Evolutionary conservation across 2,888 invertebrate species (phyloP).

Genomic region (Tortricodes alternella): DNA sequence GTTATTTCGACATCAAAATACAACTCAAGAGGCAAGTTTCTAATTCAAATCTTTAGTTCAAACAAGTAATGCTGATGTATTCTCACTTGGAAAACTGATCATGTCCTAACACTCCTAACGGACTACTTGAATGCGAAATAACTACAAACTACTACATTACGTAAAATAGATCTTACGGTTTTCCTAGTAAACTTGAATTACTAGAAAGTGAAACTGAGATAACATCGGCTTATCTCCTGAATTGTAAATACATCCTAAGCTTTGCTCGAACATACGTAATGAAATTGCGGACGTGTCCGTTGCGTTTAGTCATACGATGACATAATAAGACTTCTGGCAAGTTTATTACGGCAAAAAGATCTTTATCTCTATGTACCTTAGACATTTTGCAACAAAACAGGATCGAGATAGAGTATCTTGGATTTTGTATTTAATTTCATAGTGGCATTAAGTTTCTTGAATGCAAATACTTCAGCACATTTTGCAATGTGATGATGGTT

Average conservation of each 20-base stretch:
- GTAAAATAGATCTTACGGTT: conserved; percentile 9
- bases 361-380: no score
- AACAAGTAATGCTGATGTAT: background rate
- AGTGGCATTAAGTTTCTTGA: no score
- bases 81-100: background rate
- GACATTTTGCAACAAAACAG: no score
- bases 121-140: background rate
- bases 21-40: no score
- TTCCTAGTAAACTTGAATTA: conserved; percentile 15
- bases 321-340: no score
- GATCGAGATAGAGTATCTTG: no score
- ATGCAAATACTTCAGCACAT: no score
- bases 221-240: conserved; percentile 19
- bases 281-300: background rate
- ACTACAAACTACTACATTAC: conserved; percentile 16
- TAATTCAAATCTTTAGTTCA: background rate
- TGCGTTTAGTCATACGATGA: no score
- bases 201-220: conserved; percentile 24
- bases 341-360: no score
- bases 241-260: conserved; percentile 17
- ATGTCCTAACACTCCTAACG: background rate
- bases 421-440: no score
- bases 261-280: background rate
- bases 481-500: no score
- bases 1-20: no score